phyloP scores from a whole-genome alignment of 2,888 invertebrate species.

The Bimastos eiseni region DNA sequence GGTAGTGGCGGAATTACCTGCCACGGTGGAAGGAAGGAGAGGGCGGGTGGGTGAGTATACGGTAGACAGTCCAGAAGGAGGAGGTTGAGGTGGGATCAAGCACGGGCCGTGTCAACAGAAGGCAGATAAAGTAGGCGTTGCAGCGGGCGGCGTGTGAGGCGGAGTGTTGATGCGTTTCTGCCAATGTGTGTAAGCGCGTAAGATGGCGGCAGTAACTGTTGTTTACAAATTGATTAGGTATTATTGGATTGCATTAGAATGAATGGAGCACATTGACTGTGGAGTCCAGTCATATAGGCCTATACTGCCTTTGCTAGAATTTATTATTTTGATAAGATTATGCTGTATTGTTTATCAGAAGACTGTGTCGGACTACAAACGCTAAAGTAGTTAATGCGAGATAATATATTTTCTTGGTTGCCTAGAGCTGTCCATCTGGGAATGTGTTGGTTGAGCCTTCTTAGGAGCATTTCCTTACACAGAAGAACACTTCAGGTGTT shows the following conservation, averaged over 20 bases:
- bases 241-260: neutral
- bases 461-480: neutral
- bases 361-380: neutral
- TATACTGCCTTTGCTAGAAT: neutral
- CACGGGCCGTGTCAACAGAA: neutral
- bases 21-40: neutral
- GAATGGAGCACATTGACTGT: neutral
- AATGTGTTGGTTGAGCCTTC: neutral
- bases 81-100: neutral
- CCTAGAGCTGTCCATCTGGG: neutral
- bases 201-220: neutral
- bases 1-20: no score
- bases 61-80: neutral
- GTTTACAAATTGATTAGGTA: neutral
- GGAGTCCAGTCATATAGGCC: neutral
- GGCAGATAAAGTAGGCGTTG: neutral
- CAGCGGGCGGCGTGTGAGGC: neutral
- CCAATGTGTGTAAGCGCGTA: neutral
- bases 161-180: neutral
- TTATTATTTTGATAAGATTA: neutral
- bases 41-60: no score
- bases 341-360: neutral
- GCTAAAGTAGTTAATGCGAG: no score
- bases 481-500: neutral
- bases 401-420: neutral